A percentile compares a stretch with the other conserved stretches of the same genome.
phyloP scores from a whole-genome alignment of 2,888 invertebrate genomes.

The Parnassius mnemosyne region DNA sequence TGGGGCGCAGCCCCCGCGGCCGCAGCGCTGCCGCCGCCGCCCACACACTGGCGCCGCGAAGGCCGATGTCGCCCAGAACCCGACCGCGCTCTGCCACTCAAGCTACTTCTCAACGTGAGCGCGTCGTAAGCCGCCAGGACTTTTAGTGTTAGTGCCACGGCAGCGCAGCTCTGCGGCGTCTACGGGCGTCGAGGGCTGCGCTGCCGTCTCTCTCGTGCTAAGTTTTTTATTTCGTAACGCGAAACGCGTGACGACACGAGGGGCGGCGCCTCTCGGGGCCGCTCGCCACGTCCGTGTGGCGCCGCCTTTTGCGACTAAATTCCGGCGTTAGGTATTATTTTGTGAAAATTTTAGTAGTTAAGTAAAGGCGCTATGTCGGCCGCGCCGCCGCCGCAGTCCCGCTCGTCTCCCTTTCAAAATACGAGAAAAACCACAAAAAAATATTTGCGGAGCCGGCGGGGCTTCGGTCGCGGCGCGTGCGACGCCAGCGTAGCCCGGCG shows the following conservation, averaged over 20 bases:
- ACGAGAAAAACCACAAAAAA: constrained; percentile 72
- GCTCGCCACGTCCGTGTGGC: constrained; percentile 57
- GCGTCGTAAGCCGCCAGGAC: constrained; percentile 59
- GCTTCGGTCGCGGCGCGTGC: constrained; percentile 35
- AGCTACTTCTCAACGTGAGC: constrained; percentile 82
- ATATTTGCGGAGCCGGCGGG: constrained; percentile 35
- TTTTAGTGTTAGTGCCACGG: constrained; percentile 65
- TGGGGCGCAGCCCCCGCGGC: constrained; percentile 91
- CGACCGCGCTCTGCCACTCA: constrained; percentile 82
- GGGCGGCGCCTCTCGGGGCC: constrained; percentile 52
- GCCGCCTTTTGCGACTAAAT: constrained; percentile 60
- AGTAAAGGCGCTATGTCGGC: constrained; percentile 51
- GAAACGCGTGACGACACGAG: constrained; percentile 52
- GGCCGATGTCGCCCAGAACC: constrained; percentile 72
- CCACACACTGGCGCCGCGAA: constrained; percentile 85
- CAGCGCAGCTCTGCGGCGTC: constrained; percentile 44
- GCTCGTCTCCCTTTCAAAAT: constrained; percentile 50
- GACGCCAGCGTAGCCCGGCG: constrained; percentile 40
- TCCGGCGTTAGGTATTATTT: constrained; percentile 80
- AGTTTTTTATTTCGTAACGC: constrained; percentile 72
- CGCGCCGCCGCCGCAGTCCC: constrained; percentile 39
- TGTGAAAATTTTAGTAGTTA: constrained; percentile 79
- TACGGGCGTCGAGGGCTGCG: constrained; percentile 40
- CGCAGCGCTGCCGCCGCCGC: constrained; percentile 88
- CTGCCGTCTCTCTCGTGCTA: constrained; percentile 62